Conservation (phyloP, 2,797 vertebrate genomes). For the Antrozous pallidus region DNA sequence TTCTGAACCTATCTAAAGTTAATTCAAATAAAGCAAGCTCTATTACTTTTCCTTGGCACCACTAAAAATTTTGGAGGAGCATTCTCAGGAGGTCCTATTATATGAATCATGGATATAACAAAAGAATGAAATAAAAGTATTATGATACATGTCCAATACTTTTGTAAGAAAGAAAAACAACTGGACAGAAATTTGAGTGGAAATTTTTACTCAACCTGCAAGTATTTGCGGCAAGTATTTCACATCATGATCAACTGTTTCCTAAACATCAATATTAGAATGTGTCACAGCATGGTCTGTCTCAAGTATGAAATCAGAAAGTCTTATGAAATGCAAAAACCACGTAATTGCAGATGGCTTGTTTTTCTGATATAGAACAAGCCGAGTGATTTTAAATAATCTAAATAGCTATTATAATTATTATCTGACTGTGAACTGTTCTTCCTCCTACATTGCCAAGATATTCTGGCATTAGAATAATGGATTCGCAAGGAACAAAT, state of each 20-base stretch:
- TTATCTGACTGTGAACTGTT: constrained; percentile 78
- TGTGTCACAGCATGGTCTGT: constrained; percentile 61
- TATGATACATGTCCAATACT: neutral
- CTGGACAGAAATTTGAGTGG: neutral
- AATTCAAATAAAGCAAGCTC: neutral
- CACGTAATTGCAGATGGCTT: constrained; percentile 76
- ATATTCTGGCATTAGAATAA: constrained; percentile 81
- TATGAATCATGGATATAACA: neutral
- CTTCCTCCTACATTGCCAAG: constrained; percentile 76
- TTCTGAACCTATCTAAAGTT: neutral
- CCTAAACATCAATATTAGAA: constrained; percentile 61
- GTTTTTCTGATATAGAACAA: constrained; percentile 78
- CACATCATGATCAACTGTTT: constrained; percentile 63
- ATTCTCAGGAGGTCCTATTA: neutral
- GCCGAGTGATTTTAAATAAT: constrained; percentile 80
- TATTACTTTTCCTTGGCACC: neutral
- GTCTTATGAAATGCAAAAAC: constrained; percentile 71
- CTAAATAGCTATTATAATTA: constrained; percentile 82
- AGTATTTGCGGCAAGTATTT: neutral
- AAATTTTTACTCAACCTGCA: neutral
- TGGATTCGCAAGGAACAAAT: constrained; percentile 82
- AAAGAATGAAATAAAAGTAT: neutral
- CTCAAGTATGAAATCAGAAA: constrained; percentile 72
- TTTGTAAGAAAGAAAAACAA: neutral
- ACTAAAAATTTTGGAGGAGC: neutral